Conservation (phyloP, 2,797 vertebrate genomes). For the Apodemus agrarius region DNA sequence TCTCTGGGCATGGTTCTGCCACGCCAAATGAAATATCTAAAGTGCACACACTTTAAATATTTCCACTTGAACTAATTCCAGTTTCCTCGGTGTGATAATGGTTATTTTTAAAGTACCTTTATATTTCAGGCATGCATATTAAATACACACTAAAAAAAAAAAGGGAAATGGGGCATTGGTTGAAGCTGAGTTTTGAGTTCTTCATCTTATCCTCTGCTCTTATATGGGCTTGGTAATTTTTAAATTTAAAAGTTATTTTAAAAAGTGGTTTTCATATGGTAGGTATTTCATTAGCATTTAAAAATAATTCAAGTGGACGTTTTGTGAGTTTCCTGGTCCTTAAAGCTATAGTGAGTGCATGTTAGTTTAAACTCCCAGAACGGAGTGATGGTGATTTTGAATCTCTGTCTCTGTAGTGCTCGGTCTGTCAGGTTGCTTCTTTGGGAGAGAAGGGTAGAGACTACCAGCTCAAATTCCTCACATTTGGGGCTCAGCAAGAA, state of each 20-base stretch:
- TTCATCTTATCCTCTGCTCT: not conserved
- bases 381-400: not conserved
- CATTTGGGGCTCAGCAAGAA: not conserved
- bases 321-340: slow-evolving; percentile 3
- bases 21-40: slow-evolving; percentile 41
- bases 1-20: slow-evolving; percentile 16
- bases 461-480: slow-evolving; percentile 13
- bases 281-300: not conserved
- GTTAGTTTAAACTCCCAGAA: slow-evolving; percentile 3
- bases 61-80: slow-evolving; percentile 56
- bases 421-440: not conserved
- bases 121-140: not conserved
- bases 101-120: slow-evolving; percentile 44
- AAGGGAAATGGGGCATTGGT: not conserved
- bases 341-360: not conserved
- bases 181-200: not conserved
- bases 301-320: not conserved
- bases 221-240: not conserved
- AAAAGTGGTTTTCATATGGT: not conserved
- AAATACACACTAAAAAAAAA: not conserved
- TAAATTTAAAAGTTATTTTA: not conserved
- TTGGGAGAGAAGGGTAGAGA: not conserved
- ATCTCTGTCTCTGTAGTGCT: not conserved
- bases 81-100: not conserved
- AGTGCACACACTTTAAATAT: slow-evolving; percentile 50